Base-by-base conservation (phyloP, 2,888 invertebrate species). In the Cynaeus angustus region DNA sequence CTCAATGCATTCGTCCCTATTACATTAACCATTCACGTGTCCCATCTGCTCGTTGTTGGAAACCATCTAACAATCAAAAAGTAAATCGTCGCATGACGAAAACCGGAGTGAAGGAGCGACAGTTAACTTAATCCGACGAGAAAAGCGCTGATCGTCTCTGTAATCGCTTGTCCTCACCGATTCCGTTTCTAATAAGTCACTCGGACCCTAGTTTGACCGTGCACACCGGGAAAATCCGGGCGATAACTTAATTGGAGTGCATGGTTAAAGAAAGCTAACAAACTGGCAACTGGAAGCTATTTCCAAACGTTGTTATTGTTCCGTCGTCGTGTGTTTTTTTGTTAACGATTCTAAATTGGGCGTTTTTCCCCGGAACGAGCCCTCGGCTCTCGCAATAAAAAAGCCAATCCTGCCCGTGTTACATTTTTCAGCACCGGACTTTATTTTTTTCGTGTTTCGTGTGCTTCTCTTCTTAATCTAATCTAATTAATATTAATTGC, bases 131-230 rank as follows among this genome's bases (percentile, higher is more conserved):
- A 83, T 83, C 81, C 79, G 70, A 75, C 71, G 72, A 77, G 82
- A 81, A 79, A 78, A 78, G 80, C 77, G 83, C 73, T 83, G 84
- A 84, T 83, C 81, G 79, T 74, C 73, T 72, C 77, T 75, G 82
- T 84, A 84, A 84, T 84, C 83, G 81, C 83, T 81, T 84, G 84
- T 84, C 84, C 81, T 80, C 80, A 78, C 76, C 75, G 78, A 80
- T 84, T 83, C 79, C 77, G 76, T 72, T 69, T 81, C 78, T 82
- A 84, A 84, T 84, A 84, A 83, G 82, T 84, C 83, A 84, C 64
- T 64, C 64, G 68, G 56, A 56, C 41, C 58, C 55, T 53, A 41
- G 41, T 28, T 64, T 64, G 52, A 66, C 56, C 58, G 52, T 21
- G 33, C 33, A 10, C 21, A 13, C 33, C 38, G 61, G 61, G 48